These are phyloP conservation scores for Myoxocephalus aenaeus DNA, from an alignment of 2,797 vertebrate genomes.

Conservation along the genomic window DNA sequence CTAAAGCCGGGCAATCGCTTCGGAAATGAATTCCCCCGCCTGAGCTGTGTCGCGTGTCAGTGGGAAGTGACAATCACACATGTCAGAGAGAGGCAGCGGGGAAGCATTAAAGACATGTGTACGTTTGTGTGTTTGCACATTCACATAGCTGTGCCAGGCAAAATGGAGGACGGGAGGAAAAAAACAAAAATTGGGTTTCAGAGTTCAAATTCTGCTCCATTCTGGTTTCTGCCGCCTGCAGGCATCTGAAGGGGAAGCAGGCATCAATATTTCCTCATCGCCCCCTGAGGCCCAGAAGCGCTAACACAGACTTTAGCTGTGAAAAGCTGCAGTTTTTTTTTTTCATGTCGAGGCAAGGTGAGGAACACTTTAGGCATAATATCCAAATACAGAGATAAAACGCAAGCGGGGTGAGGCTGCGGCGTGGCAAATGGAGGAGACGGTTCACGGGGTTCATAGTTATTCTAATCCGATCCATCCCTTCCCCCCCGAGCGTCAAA, in stretches of 20 bases:
- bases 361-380: constrained; percentile 38
- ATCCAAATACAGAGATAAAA: constrained; percentile 49
- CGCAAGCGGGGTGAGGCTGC: constrained; percentile 7
- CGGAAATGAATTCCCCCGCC: constrained; percentile 56
- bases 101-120: constrained; percentile 23
- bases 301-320: constrained; percentile 37
- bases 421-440: constrained; percentile 16
- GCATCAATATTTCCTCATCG: constrained; percentile 53
- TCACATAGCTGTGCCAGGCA: constrained; percentile 11
- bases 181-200: constrained; percentile 22
- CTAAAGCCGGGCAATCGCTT: constrained; percentile 53
- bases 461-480: constrained; percentile 35
- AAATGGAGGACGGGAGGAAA: constrained; percentile 7
- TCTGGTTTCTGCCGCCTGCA: constrained; percentile 42
- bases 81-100: constrained; percentile 34
- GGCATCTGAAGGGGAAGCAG: constrained; percentile 56
- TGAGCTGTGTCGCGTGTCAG: constrained; percentile 60
- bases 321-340: constrained; percentile 26
- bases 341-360: constrained; percentile 52
- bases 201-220: constrained; percentile 47
- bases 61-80: constrained; percentile 56
- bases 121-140: constrained; percentile 23
- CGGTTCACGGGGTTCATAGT: constrained; percentile 46
- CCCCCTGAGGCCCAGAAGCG: constrained; percentile 28
- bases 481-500: constrained; percentile 31